Conservation (phyloP, 2,113 vertebrate genomes). For the Arenaria interpres region DNA sequence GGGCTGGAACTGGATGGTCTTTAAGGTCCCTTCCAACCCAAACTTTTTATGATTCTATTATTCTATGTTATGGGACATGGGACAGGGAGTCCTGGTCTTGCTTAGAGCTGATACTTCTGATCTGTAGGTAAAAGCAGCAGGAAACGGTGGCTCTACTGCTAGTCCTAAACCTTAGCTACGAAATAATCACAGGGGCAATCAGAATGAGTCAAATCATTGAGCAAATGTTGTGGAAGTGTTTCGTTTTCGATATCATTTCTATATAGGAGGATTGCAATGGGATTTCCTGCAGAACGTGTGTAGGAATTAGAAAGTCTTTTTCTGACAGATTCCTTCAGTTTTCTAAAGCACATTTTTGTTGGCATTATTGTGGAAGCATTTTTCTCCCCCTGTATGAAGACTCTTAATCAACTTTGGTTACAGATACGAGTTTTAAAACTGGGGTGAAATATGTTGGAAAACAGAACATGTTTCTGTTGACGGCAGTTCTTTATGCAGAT, state of each 20-base stretch:
- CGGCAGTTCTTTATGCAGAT: constrained; percentile 48
- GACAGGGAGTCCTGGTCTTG: background rate
- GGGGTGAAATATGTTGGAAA: background rate
- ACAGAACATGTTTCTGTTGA: background rate
- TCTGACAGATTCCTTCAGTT: background rate
- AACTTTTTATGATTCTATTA: too few species aligned
- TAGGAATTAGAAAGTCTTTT: constrained; percentile 15
- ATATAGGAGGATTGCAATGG: background rate
- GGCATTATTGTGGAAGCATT: constrained; percentile 27
- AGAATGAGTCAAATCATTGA: background rate
- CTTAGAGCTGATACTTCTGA: background rate
- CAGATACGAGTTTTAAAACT: constrained; percentile 26
- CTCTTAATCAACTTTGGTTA: constrained; percentile 30
- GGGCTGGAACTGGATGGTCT: too few species aligned
- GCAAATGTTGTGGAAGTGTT: background rate
- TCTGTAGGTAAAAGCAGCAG: background rate
- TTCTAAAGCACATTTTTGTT: background rate
- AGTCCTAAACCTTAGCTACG: background rate
- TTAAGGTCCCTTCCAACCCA: too few species aligned
- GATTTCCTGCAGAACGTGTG: background rate
- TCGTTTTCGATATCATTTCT: background rate
- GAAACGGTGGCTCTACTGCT: background rate
- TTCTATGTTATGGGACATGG: background rate
- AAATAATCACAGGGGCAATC: background rate
- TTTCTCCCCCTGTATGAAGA: background rate